These are phyloP conservation scores for Rambutsinella grinnellia DNA, from an alignment of 2,888 invertebrate genomes.

Conservation along the genomic window DNA sequence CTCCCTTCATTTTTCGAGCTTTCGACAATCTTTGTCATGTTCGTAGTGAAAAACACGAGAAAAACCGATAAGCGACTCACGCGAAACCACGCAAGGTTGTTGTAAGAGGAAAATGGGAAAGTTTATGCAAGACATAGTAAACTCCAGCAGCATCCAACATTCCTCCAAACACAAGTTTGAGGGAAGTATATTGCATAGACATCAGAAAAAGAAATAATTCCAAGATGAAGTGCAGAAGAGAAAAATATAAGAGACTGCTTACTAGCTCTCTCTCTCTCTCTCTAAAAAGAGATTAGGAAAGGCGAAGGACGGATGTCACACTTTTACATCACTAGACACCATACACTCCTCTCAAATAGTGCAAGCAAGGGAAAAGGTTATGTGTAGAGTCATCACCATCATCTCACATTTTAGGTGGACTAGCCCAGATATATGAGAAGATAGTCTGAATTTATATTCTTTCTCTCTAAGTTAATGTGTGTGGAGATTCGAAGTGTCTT, in stretches of 20 bases:
- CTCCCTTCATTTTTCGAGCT: constrained; percentile 5
- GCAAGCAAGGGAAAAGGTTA: neutral
- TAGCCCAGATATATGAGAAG: neutral
- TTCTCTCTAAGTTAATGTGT: neutral
- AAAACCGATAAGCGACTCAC: constrained; percentile 19
- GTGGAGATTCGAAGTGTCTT: neutral
- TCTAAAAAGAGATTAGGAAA: constrained; percentile 20
- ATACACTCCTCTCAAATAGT: neutral
- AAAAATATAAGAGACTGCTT: constrained; percentile 12
- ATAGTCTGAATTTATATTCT: neutral
- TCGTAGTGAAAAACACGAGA: constrained; percentile 16
- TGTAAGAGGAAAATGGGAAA: neutral
- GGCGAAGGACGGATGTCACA: constrained; percentile 23
- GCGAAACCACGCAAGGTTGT: neutral
- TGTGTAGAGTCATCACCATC: neutral
- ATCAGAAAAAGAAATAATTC: constrained; percentile 8
- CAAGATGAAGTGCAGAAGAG: neutral
- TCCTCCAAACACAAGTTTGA: neutral
- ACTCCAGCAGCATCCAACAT: neutral
- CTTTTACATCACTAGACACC: constrained; percentile 15
- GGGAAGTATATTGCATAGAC: neutral
- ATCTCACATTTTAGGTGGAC: neutral
- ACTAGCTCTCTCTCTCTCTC: neutral
- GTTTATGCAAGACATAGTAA: neutral
- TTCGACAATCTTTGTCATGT: constrained; percentile 27